A percentile compares a stretch with the other conserved stretches of the same genome.
Conservation (phyloP, 2,797 vertebrate genomes). For the Coilia nasus region DNA sequence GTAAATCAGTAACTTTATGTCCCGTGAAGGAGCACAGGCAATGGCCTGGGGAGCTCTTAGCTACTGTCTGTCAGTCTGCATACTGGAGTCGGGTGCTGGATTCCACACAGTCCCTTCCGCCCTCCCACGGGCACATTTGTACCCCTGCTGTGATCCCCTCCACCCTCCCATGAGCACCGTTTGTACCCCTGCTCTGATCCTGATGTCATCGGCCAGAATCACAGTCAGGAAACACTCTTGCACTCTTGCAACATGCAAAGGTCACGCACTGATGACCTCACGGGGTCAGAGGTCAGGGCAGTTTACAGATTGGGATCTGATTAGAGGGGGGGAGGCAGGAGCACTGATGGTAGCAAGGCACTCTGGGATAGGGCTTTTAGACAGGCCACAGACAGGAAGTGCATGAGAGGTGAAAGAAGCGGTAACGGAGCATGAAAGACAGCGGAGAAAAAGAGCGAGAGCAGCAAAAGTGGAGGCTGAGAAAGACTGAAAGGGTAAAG, state of each 20-base stretch:
- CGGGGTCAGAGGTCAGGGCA: conserved; percentile 24
- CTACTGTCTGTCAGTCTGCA: no score
- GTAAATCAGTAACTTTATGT: no score
- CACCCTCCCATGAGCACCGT: no score
- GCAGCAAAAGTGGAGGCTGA: no score
- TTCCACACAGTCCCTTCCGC: no score
- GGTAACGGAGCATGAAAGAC: background rate
- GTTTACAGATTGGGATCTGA: conserved; percentile 47
- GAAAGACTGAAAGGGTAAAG: no score
- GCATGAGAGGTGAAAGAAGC: background rate
- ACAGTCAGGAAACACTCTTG: conserved; percentile 22
- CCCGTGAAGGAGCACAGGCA: no score
- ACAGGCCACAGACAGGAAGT: background rate
- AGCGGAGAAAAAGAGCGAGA: conserved; percentile 19
- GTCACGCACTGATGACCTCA: conserved; percentile 16
- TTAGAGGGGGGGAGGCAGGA: conserved; percentile 36
- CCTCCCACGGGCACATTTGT: no score
- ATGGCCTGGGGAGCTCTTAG: no score
- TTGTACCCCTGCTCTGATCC: no score
- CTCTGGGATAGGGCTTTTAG: background rate
- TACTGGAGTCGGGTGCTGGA: no score
- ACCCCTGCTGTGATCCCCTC: no score
- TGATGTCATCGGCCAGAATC: background rate
- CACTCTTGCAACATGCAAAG: conserved; percentile 19
- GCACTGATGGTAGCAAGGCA: background rate